Base-by-base conservation (phyloP, 1,140 invertebrate species). In the Grapholita molesta region DNA sequence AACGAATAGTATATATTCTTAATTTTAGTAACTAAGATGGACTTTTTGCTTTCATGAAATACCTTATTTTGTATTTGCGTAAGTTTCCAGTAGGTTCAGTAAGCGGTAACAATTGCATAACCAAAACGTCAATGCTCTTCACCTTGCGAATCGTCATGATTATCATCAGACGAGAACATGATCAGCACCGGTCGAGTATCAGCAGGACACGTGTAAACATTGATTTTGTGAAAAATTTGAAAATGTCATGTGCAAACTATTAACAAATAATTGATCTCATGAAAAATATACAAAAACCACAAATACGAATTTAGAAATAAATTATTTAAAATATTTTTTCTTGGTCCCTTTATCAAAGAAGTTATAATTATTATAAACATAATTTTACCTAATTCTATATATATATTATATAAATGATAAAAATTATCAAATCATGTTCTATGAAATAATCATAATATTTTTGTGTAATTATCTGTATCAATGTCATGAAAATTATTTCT, bases 61-160 rank as follows among this genome's bases (percentile, higher is more conserved):
- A 61, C 25, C 12, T 30, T 61, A 15, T 28, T 28, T 61, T 25
- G 55, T 30, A 28, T 61, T 28, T 28, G 24, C 42, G 24, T 28
- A 15, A 61, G 25, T 7, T 52, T 61, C 55, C 25, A 61, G 55
- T 61, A 30, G 55, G 55, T 28, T 61, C 9, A 61, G 55, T 28
- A 30, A 61, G 69, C 66, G 69, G 70, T 72, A 65, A 57, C 64
- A 75, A 80, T 91, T 90, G 90, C 87, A 90, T 89, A 90, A 90
- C 85, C 85, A 82, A 84, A 85, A 84, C 75, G 86, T 85, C 86
- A 88, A 82, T 74, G 70, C 55, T 70, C 38, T 70, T 82, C 77
- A 74, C 75, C 76, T 81, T 80, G 77, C 33, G 32, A 74, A 70
- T 64, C 80, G 73, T 77, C 81, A 79, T 69, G 42, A 66, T 53